Evolutionary conservation across 2,113 vertebrate species (phyloP).

Genomic region (Loxodonta africana): DNA sequence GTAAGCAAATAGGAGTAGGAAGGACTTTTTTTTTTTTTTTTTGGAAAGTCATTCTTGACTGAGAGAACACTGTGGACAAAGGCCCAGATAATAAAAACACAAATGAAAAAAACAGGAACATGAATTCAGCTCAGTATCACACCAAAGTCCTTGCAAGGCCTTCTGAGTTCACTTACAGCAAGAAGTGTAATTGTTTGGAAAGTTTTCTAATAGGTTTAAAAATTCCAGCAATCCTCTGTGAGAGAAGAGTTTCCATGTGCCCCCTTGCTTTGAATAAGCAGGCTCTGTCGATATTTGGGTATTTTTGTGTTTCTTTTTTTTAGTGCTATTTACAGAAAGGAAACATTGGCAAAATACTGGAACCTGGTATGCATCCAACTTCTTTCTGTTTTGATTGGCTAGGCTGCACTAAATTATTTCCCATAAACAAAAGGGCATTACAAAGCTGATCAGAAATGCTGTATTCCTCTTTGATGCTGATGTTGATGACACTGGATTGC

Average conservation of each 20-base stretch:
- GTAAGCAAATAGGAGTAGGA: neutral
- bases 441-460: slow-evolving; percentile 71
- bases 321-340: slow-evolving; percentile 73
- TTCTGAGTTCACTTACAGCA: neutral
- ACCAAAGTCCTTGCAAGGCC: neutral
- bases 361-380: slow-evolving; percentile 74
- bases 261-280: neutral
- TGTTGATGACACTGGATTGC: slow-evolving; percentile 59
- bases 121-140: neutral
- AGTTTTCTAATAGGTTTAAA: neutral
- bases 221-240: neutral
- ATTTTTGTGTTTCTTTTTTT: slow-evolving; percentile 56
- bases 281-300: slow-evolving; percentile 54
- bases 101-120: neutral
- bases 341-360: slow-evolving; percentile 75
- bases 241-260: neutral
- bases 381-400: slow-evolving; percentile 82
- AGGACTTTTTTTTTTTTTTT: neutral
- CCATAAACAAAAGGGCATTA: slow-evolving; percentile 79
- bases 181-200: neutral
- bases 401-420: slow-evolving; percentile 81
- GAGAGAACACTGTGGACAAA: neutral
- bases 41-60: neutral
- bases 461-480: slow-evolving; percentile 69
- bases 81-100: neutral